Percentiles rank a stretch among this genome's conserved stretches.
phyloP scores from a whole-genome alignment of 2,113 vertebrate genomes.

The Pseudorhombus dupliciocellatus region DNA sequence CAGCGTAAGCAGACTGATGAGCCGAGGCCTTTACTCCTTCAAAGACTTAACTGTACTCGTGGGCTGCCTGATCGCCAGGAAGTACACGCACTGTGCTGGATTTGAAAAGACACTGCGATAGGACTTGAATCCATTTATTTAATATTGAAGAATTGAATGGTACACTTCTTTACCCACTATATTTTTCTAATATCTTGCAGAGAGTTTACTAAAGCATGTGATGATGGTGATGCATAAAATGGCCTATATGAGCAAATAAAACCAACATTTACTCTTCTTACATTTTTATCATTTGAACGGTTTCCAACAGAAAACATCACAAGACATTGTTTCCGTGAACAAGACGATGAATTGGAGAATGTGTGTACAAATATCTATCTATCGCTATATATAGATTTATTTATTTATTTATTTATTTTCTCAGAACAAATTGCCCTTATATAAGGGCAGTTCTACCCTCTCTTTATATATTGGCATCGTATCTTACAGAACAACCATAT shows the following conservation, averaged over 20 bases:
- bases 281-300: conserved; percentile 39
- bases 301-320: conserved; percentile 11
- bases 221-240: conserved; percentile 43
- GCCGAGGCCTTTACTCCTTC: conserved; percentile 38
- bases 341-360: neutral
- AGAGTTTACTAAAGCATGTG: conserved; percentile 54
- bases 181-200: conserved; percentile 61
- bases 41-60: conserved; percentile 56
- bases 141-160: conserved; percentile 76
- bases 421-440: neutral
- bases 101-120: conserved; percentile 71
- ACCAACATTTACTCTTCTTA: conserved; percentile 56
- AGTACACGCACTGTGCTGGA: conserved; percentile 64
- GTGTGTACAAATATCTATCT: conserved; percentile 2
- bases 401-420: no score
- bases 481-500: conserved; percentile 12
- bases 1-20: conserved; percentile 56
- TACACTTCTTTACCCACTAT: conserved; percentile 65
- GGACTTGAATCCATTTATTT: conserved; percentile 82
- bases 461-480: conserved; percentile 1
- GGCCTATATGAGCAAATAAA: conserved; percentile 73
- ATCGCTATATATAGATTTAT: no score
- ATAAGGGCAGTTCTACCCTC: neutral
- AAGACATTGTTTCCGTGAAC: neutral
- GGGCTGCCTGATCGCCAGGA: conserved; percentile 49